phyloP scores from a whole-genome alignment of 2,797 vertebrate genomes.

The Cetoscarus ocellatus region DNA sequence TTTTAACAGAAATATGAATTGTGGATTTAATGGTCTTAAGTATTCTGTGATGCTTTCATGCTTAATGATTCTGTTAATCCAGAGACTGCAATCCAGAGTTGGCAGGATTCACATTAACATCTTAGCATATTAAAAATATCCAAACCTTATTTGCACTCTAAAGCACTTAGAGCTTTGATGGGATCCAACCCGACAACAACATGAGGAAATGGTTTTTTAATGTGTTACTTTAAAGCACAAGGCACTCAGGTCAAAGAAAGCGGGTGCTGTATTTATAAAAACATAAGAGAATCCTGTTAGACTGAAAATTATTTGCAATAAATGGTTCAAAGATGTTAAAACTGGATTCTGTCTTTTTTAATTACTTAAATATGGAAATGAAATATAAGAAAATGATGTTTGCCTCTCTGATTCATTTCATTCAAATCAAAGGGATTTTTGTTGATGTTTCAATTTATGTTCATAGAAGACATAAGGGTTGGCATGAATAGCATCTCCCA shows the following conservation, averaged over 20 bases:
- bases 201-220: conserved; percentile 20
- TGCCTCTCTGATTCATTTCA: neutral
- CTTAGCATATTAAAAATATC: conserved; percentile 23
- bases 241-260: conserved; percentile 35
- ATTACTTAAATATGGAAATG: neutral
- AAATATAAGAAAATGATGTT: conserved; percentile 7
- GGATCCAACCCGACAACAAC: conserved; percentile 18
- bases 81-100: conserved; percentile 50
- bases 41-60: conserved; percentile 41
- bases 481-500: too few species aligned
- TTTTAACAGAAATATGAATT: conserved; percentile 41
- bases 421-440: too few species aligned
- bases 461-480: too few species aligned
- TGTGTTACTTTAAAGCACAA: conserved; percentile 38
- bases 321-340: conserved; percentile 1
- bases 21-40: conserved; percentile 18
- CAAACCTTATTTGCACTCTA: conserved; percentile 9
- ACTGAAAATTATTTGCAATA: conserved; percentile 14
- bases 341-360: conserved; percentile 3
- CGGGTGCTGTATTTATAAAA: conserved; percentile 4
- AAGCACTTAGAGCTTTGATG: conserved; percentile 14
- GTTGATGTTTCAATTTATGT: too few species aligned
- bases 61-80: conserved; percentile 46
- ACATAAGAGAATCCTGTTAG: conserved; percentile 19
- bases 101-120: neutral